phyloP scores from a whole-genome alignment of 2,113 vertebrate genomes.

The Drymodes brunneopygia region DNA sequence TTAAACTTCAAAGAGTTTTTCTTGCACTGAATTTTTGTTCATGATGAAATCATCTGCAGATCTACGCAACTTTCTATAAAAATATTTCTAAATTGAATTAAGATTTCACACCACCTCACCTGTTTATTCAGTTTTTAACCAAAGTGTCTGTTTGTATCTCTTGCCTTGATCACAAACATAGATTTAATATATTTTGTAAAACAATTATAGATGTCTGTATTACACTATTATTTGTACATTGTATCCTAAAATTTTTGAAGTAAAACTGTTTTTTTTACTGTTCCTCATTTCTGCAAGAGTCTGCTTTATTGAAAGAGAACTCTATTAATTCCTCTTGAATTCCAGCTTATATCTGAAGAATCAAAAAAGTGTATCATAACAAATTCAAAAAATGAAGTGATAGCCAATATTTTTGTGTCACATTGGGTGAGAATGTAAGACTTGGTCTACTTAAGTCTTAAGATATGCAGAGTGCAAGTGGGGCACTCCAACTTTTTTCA shows the following conservation, averaged over 20 bases:
- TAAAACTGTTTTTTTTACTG: background rate
- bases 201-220: background rate
- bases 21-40: background rate
- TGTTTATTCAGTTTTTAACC: background rate
- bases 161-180: background rate
- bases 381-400: background rate
- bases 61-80: background rate
- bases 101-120: background rate
- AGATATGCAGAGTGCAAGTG: background rate
- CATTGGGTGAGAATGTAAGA: background rate
- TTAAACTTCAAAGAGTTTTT: background rate
- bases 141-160: background rate
- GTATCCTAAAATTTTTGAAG: background rate
- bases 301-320: background rate
- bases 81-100: background rate
- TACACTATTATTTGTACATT: background rate
- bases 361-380: background rate
- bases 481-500: background rate
- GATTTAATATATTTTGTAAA: background rate
- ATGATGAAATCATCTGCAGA: background rate
- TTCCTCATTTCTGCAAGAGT: background rate
- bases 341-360: background rate
- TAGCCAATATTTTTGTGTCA: background rate
- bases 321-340: background rate
- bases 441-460: background rate